Percentiles rank a stretch among this genome's conserved stretches.
Evolutionary conservation across 2,888 invertebrate genomes (phyloP).

Genomic region (Thereva nobilitata): DNA sequence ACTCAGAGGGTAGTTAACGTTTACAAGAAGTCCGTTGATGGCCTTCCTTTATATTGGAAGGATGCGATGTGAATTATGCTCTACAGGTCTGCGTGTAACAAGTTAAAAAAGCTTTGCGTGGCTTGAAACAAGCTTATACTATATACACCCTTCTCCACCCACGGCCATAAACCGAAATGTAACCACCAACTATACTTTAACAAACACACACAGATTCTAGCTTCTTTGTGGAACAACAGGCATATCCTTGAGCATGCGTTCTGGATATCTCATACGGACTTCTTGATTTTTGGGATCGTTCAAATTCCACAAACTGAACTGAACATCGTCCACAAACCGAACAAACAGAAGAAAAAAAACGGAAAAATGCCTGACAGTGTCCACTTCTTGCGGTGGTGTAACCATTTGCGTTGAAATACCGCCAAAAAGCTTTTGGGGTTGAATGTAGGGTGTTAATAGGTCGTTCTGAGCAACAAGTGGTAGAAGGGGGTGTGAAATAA

Average conservation of each 20-base stretch:
- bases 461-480: no score
- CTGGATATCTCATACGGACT: not conserved
- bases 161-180: not conserved
- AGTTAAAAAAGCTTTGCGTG: slow-evolving; percentile 27
- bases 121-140: slow-evolving; percentile 27
- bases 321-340: slow-evolving; percentile 7
- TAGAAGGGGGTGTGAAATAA: no score
- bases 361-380: no score
- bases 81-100: slow-evolving; percentile 31
- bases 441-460: no score
- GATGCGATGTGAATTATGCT: slow-evolving; percentile 4
- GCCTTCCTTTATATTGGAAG: slow-evolving; percentile 39
- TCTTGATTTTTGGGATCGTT: slow-evolving; percentile 9
- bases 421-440: no score
- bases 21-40: slow-evolving; percentile 51
- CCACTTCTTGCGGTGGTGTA: no score
- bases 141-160: not conserved
- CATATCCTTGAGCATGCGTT: slow-evolving; percentile 20
- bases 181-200: no score
- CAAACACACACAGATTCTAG: not conserved
- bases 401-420: no score
- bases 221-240: slow-evolving; percentile 11
- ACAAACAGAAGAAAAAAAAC: not conserved
- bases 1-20: slow-evolving; percentile 55
- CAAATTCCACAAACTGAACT: slow-evolving; percentile 12